These are phyloP conservation scores for Lethrus apterus DNA, from an alignment of 1,140 invertebrate species.

Conservation along the genomic window DNA sequence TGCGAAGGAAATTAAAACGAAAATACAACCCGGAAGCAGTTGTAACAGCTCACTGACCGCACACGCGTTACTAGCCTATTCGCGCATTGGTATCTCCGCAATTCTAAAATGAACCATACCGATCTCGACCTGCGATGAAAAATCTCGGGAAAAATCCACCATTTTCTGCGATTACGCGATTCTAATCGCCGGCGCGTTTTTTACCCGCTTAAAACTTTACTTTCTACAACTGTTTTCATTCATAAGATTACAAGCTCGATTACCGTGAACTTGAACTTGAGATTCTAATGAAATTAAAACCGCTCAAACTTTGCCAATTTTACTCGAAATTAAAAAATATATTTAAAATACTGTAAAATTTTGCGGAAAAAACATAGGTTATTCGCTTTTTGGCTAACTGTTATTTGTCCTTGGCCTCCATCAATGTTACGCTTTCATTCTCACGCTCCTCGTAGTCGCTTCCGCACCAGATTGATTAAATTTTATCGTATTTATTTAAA, in stretches of 20 bases:
- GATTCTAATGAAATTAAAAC: conserved; percentile 38
- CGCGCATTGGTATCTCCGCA: conserved; percentile 23
- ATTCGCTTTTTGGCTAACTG: conserved; percentile 22
- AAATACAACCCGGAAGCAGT: conserved; percentile 19
- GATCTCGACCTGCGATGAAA: neutral
- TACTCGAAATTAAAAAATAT: too few relatives aligned
- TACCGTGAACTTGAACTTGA: conserved; percentile 42
- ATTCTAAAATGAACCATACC: neutral
- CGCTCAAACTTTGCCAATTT: too few relatives aligned
- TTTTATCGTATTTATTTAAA: too few relatives aligned
- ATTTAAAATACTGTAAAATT: too few relatives aligned
- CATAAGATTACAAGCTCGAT: conserved; percentile 36
- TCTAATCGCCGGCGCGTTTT: too few relatives aligned
- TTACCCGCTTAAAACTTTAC: conserved; percentile 23
- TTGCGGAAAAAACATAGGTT: neutral
- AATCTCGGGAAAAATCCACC: too few relatives aligned
- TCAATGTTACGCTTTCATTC: conserved; percentile 17
- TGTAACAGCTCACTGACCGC: conserved; percentile 7
- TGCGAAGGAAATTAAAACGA: neutral
- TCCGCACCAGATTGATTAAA: conserved; percentile 1
- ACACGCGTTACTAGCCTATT: conserved; percentile 20
- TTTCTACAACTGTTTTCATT: conserved; percentile 33
- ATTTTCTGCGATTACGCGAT: too few relatives aligned
- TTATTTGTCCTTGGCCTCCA: conserved; percentile 33
- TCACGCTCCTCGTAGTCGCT: conserved; percentile 11